Conservation (phyloP, 2,888 invertebrate genomes). For the Ormyrus thymus region DNA sequence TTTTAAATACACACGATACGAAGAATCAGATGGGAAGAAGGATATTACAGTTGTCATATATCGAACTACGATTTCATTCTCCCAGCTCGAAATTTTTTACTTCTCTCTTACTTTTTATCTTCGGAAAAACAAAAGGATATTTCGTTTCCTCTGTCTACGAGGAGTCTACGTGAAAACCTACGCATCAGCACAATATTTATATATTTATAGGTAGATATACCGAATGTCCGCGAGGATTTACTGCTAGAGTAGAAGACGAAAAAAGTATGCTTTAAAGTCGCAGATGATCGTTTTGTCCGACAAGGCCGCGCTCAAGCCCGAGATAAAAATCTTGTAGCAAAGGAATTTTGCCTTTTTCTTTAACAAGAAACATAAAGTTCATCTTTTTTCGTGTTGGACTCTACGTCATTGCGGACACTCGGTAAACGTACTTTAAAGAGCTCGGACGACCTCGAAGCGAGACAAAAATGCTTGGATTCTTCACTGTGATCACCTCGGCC, state of each 20-base stretch:
- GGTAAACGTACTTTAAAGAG: constrained; percentile 6
- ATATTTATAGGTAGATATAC: constrained; percentile 7
- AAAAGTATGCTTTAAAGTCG: too few species aligned
- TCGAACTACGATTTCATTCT: constrained; percentile 31
- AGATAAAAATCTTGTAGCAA: too few species aligned
- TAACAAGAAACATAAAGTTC: too few species aligned
- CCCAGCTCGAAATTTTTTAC: neutral
- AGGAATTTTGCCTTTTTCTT: too few species aligned
- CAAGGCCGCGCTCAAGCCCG: too few species aligned
- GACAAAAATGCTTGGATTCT: constrained; percentile 2
- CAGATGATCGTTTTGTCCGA: too few species aligned
- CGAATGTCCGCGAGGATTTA: neutral
- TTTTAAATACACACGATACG: constrained; percentile 47
- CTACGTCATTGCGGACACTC: neutral
- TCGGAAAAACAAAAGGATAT: constrained; percentile 14
- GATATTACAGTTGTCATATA: constrained; percentile 28
- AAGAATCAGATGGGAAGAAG: constrained; percentile 45
- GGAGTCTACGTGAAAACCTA: constrained; percentile 31
- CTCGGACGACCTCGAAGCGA: constrained; percentile 2
- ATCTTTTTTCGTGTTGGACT: too few species aligned
- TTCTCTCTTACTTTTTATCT: neutral
- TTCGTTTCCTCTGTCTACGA: constrained; percentile 20
- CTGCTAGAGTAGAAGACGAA: too few species aligned
- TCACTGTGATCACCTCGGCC: neutral
- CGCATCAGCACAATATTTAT: constrained; percentile 31